A percentile compares a stretch with the other conserved stretches of the same genome.
These are phyloP conservation scores for Sebastes paucispinis DNA, from an alignment of 2,797 vertebrate species.

Conservation along the genomic window DNA sequence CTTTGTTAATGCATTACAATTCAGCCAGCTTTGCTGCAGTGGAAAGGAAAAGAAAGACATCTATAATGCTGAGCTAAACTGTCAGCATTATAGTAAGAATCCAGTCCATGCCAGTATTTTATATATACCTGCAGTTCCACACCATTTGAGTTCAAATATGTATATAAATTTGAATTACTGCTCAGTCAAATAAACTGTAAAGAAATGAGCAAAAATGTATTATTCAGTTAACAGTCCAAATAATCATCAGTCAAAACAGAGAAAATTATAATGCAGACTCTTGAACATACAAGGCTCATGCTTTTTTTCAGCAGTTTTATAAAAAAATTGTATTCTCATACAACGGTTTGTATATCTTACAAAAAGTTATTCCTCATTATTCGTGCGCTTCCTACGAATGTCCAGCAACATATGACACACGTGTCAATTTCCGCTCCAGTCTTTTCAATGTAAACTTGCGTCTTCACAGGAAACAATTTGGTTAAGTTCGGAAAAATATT, in stretches of 20 bases:
- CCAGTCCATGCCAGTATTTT: constrained; percentile 8
- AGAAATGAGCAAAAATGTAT: not conserved
- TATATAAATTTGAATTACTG: constrained; percentile 1
- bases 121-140: not conserved
- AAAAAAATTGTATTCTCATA: not conserved
- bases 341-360: too few species aligned
- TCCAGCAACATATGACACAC: too few species aligned
- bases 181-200: not conserved
- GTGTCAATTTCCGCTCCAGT: too few species aligned
- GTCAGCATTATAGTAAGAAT: constrained; percentile 8
- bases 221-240: not conserved
- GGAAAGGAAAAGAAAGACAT: constrained; percentile 15
- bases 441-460: too few species aligned
- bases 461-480: too few species aligned
- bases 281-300: not conserved
- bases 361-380: too few species aligned
- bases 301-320: not conserved
- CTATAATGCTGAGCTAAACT: constrained; percentile 17
- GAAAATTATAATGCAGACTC: not conserved
- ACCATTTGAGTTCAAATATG: not conserved
- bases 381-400: too few species aligned
- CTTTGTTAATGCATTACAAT: constrained; percentile 39
- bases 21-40: constrained; percentile 32
- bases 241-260: not conserved
- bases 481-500: too few species aligned